Percentiles rank a stretch among this genome's conserved stretches.
These are phyloP conservation scores for Bombus sylvicola DNA, from an alignment of 1,140 invertebrate species.

Conservation along the genomic window DNA sequence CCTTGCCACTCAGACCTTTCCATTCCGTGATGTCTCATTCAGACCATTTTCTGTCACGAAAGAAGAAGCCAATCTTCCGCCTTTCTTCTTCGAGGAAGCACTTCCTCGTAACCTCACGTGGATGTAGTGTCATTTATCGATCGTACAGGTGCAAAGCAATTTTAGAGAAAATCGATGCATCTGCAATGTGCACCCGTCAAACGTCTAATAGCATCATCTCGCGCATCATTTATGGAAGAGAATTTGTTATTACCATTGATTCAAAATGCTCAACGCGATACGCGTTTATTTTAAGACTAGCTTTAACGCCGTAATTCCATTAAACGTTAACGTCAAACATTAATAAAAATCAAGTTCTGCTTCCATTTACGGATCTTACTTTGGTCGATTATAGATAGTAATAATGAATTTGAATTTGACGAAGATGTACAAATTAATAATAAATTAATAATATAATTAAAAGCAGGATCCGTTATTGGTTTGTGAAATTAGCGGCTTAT, in stretches of 20 bases:
- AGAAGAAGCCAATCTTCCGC: conserved; percentile 49
- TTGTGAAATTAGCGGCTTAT: too few relatives aligned
- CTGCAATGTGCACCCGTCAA: conserved; percentile 13
- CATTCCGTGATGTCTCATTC: conserved; percentile 48
- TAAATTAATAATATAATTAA: too few relatives aligned
- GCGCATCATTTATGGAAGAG: neutral
- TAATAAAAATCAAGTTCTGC: too few relatives aligned
- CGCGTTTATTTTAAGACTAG: neutral
- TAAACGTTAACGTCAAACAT: too few relatives aligned
- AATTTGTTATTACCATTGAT: neutral
- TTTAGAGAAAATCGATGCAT: conserved; percentile 46
- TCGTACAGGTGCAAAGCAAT: conserved; percentile 46
- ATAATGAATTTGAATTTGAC: too few relatives aligned
- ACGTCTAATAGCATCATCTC: conserved; percentile 14
- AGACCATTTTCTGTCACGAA: conserved; percentile 47
- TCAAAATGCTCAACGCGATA: neutral
- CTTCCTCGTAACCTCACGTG: conserved; percentile 1
- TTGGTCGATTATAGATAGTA: too few relatives aligned
- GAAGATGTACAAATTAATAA: too few relatives aligned
- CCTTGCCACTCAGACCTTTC: conserved; percentile 35
- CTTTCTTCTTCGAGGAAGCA: conserved; percentile 39
- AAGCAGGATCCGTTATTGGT: too few relatives aligned
- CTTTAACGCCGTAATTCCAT: too few relatives aligned
- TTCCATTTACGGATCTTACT: too few relatives aligned
- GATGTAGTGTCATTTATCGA: conserved; percentile 56